Evolutionary conservation across 2,113 vertebrate species (phyloP), one percentile per base, ranked within the genome.

Genomic region (Clarias magur): DNA sequence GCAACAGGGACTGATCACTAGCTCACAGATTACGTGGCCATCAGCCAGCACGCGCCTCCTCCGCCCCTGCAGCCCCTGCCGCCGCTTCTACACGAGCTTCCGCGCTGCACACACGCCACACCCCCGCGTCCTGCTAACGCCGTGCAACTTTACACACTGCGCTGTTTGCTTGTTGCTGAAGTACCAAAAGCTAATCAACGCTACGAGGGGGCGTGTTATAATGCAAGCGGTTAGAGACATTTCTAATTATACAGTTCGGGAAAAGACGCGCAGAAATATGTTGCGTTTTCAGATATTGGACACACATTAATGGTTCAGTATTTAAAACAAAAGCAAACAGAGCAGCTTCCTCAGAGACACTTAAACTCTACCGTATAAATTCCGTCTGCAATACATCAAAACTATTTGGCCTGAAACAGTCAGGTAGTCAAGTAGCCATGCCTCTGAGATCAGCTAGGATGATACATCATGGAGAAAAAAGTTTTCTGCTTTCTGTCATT

Each of bases 181-280:
- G 70, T 89, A 65, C 81, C 89, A 91, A 90, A 89, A 79, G 85
- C 68, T 89, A 84, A 88, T 86, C 84, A 89, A 89, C 88, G 53
- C 6, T 88, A 90, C 63, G 15, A 73, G 84, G 80, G 80, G 78
- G 59, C 38, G 88, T 86, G 70, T 76, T 82, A 83, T 73, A 84
- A 89, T 75, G 88, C 62, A 67, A 82, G 84, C 84, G 75, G 75
- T 68, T 86, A 65, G 7, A 88, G 79, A 78, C 80, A 73, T 85
- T 85, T 82, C 75, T 56, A 62, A 59, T 82, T 82, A 48, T 84
- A 82, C 84, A 89, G 81, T 65, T 89, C 78, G 80, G 63, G 87
- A 87, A 88, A 53, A 34, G 79, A 87, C 56, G 73, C 68, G 38
- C 5, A 48, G 23, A 25, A 53, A 12, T 76, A 12, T 56, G n/a